phyloP scores from a whole-genome alignment of 2,113 vertebrate genomes.

The Stigmatopora argus region DNA sequence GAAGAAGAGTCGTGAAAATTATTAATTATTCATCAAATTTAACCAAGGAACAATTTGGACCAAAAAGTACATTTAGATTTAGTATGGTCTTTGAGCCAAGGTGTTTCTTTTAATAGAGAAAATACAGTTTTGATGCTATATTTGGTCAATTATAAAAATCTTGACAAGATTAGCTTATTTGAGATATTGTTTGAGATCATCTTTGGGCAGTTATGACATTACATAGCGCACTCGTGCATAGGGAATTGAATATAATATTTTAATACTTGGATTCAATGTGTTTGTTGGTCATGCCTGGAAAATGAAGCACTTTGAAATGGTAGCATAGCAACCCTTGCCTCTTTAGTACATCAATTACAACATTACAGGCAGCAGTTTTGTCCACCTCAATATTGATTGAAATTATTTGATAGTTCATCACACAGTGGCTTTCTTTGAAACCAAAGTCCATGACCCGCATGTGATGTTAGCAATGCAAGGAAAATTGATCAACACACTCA shows the following conservation, averaged over 20 bases:
- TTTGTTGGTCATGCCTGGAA: no score
- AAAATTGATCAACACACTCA: no score
- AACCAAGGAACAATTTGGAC: neutral
- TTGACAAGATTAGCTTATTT: no score
- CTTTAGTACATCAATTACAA: no score
- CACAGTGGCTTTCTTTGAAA: no score
- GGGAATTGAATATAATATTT: no score
- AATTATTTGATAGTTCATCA: no score
- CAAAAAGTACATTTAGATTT: neutral
- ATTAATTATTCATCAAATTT: neutral
- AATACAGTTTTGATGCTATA: neutral
- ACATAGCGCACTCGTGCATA: neutral
- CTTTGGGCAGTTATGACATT: neutral
- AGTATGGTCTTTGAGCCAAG: neutral
- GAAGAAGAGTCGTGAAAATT: slow-evolving; percentile 1
- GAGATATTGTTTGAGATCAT: neutral
- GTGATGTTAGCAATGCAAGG: no score
- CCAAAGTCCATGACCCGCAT: no score
- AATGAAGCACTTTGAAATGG: neutral
- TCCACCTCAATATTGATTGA: no score
- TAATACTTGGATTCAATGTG: no score
- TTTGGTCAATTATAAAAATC: neutral
- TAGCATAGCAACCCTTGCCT: neutral
- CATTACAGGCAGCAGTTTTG: no score
- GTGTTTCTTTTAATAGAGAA: neutral